phyloP scores from a whole-genome alignment of 2,888 invertebrate genomes.

The Mechanitis mazaeus region DNA sequence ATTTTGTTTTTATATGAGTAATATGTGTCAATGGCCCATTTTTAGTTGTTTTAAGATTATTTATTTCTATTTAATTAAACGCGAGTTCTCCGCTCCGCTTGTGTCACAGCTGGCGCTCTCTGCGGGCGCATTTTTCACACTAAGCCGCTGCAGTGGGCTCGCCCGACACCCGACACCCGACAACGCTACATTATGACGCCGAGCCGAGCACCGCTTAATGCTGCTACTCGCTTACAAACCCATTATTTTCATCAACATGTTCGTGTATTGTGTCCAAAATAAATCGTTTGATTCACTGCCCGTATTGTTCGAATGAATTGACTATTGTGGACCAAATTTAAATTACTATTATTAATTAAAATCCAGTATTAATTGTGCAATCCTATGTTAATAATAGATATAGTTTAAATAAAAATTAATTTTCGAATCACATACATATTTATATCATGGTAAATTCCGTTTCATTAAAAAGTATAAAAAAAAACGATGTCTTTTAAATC shows the following conservation, averaged over 20 bases:
- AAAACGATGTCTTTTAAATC: no score
- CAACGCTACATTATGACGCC: constrained; percentile 16
- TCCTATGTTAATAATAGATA: not conserved
- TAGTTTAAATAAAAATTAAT: not conserved
- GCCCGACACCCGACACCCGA: constrained; percentile 6
- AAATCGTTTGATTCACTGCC: not conserved
- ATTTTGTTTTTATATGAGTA: no score
- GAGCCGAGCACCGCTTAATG: constrained; percentile 7
- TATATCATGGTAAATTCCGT: no score
- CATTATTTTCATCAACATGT: constrained; percentile 16
- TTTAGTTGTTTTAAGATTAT: no score
- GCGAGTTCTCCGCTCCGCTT: not conserved
- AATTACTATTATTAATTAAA: not conserved
- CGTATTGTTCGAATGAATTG: not conserved
- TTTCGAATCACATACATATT: no score
- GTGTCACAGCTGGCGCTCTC: not conserved
- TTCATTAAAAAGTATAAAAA: no score
- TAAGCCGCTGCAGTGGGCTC: constrained; percentile 18
- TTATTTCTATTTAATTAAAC: no score
- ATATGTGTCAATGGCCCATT: no score
- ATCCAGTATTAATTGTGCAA: not conserved
- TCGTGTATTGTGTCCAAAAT: constrained; percentile 2
- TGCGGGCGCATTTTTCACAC: constrained; percentile 14
- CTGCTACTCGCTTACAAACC: constrained; percentile 7
- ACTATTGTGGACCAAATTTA: not conserved